Percentiles rank a stretch among this genome's conserved stretches.
phyloP scores from a whole-genome alignment of 2,888 invertebrate species.

The Drosophila maculinotata region DNA sequence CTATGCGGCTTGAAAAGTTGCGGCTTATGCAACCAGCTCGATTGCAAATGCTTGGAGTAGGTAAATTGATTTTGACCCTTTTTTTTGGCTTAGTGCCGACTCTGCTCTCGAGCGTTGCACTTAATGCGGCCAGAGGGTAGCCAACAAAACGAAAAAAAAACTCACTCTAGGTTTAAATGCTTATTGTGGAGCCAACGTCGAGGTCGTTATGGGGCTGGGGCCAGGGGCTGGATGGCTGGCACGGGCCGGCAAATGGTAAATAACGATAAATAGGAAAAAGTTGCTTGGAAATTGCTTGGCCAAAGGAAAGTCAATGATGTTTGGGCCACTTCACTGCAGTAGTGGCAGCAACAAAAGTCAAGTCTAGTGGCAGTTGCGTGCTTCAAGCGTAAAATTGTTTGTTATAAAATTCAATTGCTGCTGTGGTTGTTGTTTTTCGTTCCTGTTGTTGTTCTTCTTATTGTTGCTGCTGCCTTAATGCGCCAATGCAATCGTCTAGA shows the following conservation, averaged over 20 bases:
- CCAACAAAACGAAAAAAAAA: constrained; percentile 20
- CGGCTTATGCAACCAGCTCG: constrained; percentile 40
- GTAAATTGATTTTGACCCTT: constrained; percentile 59
- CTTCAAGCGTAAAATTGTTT: constrained; percentile 80
- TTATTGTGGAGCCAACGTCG: constrained; percentile 40
- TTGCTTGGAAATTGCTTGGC: constrained; percentile 65
- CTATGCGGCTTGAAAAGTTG: constrained; percentile 53
- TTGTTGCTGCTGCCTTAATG: constrained; percentile 35
- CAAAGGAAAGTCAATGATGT: constrained; percentile 75
- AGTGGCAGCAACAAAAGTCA: constrained; percentile 50
- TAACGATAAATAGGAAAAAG: constrained; percentile 76
- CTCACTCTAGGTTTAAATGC: constrained; percentile 45
- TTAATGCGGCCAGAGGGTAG: constrained; percentile 39
- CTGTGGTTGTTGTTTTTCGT: constrained; percentile 31
- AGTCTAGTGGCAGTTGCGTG: constrained; percentile 59
- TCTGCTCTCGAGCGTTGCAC: constrained; percentile 49
- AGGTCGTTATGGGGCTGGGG: constrained; percentile 26
- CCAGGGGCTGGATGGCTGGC: background rate
- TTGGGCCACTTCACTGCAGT: constrained; percentile 66
- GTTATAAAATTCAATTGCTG: constrained; percentile 76
- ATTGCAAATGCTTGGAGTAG: constrained; percentile 62
- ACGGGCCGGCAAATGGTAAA: constrained; percentile 64
- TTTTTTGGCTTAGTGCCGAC: constrained; percentile 15
- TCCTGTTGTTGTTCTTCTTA: constrained; percentile 20
- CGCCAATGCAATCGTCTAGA: constrained; percentile 65